Base-by-base conservation (phyloP, 2,113 vertebrate species). In the Pelecanoides urinatrix region DNA sequence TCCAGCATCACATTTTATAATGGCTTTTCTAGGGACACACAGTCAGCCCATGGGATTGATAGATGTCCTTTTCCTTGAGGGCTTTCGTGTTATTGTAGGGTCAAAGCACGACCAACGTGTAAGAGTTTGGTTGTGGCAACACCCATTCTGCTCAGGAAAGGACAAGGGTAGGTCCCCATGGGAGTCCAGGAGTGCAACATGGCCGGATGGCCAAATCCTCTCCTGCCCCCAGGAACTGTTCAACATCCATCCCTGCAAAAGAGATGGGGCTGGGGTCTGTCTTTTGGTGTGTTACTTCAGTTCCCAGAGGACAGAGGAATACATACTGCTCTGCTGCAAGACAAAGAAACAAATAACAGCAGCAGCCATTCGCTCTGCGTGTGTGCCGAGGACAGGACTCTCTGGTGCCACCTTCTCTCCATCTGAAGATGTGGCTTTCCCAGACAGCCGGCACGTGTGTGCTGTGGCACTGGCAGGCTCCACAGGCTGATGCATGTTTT, bases 61-160 rank as follows among this genome's bases (percentile, higher is more conserved):
- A 42, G 32, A 38, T 70, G 18, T 21, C 19, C 34, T 71, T 91
- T 67, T 56, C 26, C n/a, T 66, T 65, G 38, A 49, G 13, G 23
- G 6, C 63, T 66, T 66, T 30, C 13, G 10, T 52, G 14, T 55
- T 63, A 16, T 21, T 62, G 8, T 26, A 86, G 59, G 45, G 29
- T 55, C 45, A 62, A 91, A 55, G 45, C 0, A 0, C 61, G 70
- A 63, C 36, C 71, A 49, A 3, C 0, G 0, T 44, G 21, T 66
- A 62, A 65, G 11, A 9, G 17, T 66, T 90, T 88, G 63, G 27
- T 66, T 88, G 29, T 77, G 68, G 16, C 47, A 81, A 59, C 29
- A 71, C 16, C 26, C 3, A 0, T 70, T 88, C 29, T 77, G 38
- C 32, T 84, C 34, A 47, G 42, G 42, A 74, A 73, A 76, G 7